Evolutionary conservation across 2,113 vertebrate species (phyloP).

Genomic region (Nansenia antarctica): DNA sequence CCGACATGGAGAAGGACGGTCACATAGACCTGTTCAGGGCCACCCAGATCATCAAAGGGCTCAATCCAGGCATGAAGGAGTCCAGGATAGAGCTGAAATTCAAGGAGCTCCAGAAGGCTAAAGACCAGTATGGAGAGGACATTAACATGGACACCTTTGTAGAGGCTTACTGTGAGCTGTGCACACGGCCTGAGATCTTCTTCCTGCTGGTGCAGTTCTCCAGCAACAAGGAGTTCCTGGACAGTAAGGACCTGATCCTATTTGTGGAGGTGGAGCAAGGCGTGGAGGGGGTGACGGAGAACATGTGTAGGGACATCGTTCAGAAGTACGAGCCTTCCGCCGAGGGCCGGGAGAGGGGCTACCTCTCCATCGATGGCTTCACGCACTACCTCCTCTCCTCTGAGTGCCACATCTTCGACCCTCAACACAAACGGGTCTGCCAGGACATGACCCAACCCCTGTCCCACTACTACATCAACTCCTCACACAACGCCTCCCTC

Average conservation of each 20-base stretch:
- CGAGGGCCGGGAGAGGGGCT: conserved; percentile 84
- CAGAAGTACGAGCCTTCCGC: conserved; percentile 87
- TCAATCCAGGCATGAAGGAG: conserved; percentile 90
- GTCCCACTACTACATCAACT: conserved; percentile 93
- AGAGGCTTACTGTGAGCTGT: conserved; percentile 88
- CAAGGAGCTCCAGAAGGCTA: conserved; percentile 89
- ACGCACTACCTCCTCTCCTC: conserved; percentile 91
- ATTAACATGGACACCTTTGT: conserved; percentile 84
- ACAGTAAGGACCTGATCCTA: conserved; percentile 87
- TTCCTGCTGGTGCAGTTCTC: conserved; percentile 92
- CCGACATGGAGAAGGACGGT: conserved; percentile 81
- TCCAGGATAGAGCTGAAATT: conserved; percentile 89
- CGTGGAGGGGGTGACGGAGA: conserved; percentile 86
- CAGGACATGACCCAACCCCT: conserved; percentile 91
- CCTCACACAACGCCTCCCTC: conserved; percentile 87
- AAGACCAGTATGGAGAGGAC: conserved; percentile 75
- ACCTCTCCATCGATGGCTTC: conserved; percentile 89
- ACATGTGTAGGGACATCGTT: conserved; percentile 86
- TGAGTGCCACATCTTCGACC: conserved; percentile 91
- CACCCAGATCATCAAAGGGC: conserved; percentile 86
- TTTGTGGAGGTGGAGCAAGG: conserved; percentile 93
- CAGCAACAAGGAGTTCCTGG: conserved; percentile 92
- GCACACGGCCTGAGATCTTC: conserved; percentile 91
- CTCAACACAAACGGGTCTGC: conserved; percentile 88
- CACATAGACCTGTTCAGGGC: conserved; percentile 82